These are phyloP conservation scores for Callopanchax toddi DNA, from an alignment of 2,113 vertebrate genomes.

Conservation along the genomic window DNA sequence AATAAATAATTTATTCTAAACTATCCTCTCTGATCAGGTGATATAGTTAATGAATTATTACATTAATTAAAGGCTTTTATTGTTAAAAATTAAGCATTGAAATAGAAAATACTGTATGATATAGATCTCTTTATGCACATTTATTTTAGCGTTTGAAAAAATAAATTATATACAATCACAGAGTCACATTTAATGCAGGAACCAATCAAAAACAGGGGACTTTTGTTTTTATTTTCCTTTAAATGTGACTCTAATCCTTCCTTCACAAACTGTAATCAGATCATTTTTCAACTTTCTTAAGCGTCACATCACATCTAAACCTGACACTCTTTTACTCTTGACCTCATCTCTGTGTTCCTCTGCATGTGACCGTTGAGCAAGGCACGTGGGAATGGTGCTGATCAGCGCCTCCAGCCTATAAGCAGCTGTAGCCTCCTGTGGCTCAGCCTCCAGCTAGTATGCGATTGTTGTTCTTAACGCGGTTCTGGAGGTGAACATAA, in stretches of 20 bases:
- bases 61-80: too few species aligned
- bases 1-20: constrained; percentile 32
- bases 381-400: constrained; percentile 40
- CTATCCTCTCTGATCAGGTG: background rate
- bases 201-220: background rate
- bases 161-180: too few species aligned
- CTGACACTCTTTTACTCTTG: background rate
- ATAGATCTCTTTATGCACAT: too few species aligned
- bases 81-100: too few species aligned
- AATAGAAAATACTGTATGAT: too few species aligned
- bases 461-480: constrained; percentile 57
- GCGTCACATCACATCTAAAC: background rate
- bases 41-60: too few species aligned
- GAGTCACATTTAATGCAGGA: too few species aligned
- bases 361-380: constrained; percentile 33
- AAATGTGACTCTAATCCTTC: background rate
- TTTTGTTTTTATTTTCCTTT: too few species aligned
- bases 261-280: background rate
- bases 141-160: too few species aligned
- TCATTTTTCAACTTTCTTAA: background rate
- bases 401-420: constrained; percentile 22
- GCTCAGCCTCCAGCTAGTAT: constrained; percentile 46
- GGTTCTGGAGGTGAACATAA: constrained; percentile 61
- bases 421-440: constrained; percentile 56
- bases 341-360: constrained; percentile 9